Conservation (phyloP, 2,113 vertebrate species). For the Pituophis catenifer region DNA sequence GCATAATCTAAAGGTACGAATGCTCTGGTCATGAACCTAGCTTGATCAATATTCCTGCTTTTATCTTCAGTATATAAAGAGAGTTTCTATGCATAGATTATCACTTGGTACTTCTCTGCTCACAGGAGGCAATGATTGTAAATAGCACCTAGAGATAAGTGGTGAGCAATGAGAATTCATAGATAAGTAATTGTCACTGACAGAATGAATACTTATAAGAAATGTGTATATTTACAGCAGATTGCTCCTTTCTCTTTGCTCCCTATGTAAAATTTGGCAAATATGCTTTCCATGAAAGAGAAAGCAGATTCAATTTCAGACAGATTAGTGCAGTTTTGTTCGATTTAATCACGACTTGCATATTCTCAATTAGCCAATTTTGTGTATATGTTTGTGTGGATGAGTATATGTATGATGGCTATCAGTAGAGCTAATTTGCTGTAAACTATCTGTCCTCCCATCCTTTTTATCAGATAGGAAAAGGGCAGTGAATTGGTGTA, state of each 20-base stretch:
- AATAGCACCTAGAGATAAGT: background rate
- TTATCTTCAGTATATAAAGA: background rate
- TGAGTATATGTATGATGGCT: background rate
- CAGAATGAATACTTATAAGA: background rate
- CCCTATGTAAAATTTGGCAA: background rate
- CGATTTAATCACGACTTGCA: conserved; percentile 55
- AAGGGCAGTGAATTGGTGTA: conserved; percentile 29
- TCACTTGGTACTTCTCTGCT: background rate
- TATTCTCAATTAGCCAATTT: conserved; percentile 46
- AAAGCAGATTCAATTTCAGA: conserved; percentile 37
- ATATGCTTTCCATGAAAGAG: background rate
- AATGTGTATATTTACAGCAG: background rate
- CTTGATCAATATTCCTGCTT: background rate
- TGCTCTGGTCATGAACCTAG: background rate
- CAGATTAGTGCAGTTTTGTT: background rate
- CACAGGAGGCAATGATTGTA: background rate
- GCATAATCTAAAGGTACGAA: background rate
- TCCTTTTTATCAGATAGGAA: conserved; percentile 17
- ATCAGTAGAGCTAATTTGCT: conserved; percentile 38
- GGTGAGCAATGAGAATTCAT: background rate
- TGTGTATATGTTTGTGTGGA: conserved; percentile 20
- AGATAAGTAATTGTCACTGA: background rate
- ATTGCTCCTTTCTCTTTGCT: background rate
- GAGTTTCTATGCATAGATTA: background rate
- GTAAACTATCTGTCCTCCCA: conserved; percentile 30